Base-by-base conservation (phyloP, 2,888 invertebrate species). In the Eubasilissa splendida region DNA sequence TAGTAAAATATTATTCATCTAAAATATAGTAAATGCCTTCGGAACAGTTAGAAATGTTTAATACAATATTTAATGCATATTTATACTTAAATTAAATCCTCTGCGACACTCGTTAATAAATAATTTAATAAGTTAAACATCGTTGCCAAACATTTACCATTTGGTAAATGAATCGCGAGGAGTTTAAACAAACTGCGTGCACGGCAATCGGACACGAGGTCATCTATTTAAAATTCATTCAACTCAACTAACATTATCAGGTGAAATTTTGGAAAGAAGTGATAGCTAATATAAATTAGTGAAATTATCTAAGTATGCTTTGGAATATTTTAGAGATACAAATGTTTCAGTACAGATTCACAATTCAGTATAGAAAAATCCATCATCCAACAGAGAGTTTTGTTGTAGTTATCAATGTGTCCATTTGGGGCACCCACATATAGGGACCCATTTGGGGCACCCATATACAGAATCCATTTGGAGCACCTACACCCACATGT, bases 301-400 rank as follows among this genome's bases (percentile, higher is more conserved):
- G 33, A 3, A 33, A 63, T 63, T 33, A 63, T 10, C 63, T 33
- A 14, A 59, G 59, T 59, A 59, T 63, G 42, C 63, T 63, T 63
- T 63, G 63, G 63, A 42, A 63, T 63, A 63, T 63, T 63, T 42
- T 42, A 42, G 42, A 63, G 63, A 63, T 31, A 63, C 42, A 63
- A 31, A 11, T 63, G 63, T 63, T 63, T 12, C 63, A 63, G 63
- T 63, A 63, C 63, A 63, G 63, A 63, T 63, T 33, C 12, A 63
- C 11, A 33, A 12, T 33, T 33, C 31, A 63, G n/a, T 31, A 4
- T 12, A 4, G n/a, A 63, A 42, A 4, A 63, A 63, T 63, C 33
- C 63, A 63, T 33, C 31, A 63, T 12, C 42, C 63, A 12, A 33
- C 31, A n/a, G 12, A 63, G 63, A 63, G 11, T 33, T 63, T 63